Evolutionary conservation across 1,140 invertebrate genomes (phyloP).

Genomic region (Neoseiulus cucumeris): DNA sequence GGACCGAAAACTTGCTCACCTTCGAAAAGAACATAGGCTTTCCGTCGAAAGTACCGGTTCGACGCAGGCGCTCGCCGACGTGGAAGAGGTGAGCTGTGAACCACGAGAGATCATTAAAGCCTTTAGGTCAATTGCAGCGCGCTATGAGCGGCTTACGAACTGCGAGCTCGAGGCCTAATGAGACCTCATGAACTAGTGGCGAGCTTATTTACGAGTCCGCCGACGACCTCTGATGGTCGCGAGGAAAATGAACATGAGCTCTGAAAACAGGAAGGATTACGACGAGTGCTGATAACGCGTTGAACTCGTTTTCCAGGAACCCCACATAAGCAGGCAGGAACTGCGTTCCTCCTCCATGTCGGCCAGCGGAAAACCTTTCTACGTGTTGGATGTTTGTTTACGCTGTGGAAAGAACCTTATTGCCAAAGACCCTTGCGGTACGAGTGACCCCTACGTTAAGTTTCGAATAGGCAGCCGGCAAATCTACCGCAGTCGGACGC

Average conservation of each 20-base stretch:
- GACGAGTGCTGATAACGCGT: conserved; percentile 12
- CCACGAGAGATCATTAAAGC: too few relatives aligned
- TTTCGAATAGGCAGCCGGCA: conserved; percentile 72
- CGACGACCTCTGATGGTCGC: too few relatives aligned
- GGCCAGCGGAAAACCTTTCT: conserved; percentile 36
- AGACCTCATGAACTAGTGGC: too few relatives aligned
- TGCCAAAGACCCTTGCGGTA: conserved; percentile 81
- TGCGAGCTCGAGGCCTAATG: too few relatives aligned
- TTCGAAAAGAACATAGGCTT: background rate
- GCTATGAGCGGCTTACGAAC: too few relatives aligned
- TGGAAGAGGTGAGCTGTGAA: background rate
- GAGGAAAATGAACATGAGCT: too few relatives aligned
- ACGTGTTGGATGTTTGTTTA: conserved; percentile 65
- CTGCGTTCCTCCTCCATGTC: conserved; percentile 34
- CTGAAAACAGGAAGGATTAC: too few relatives aligned
- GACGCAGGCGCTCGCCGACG: background rate
- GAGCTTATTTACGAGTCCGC: too few relatives aligned
- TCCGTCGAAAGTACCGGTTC: background rate
- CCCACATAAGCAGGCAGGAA: conserved; percentile 18
- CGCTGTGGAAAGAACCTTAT: conserved; percentile 66
- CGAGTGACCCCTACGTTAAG: conserved; percentile 95
- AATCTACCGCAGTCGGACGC: conserved; percentile 78
- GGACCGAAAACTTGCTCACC: background rate
- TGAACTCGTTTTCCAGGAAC: conserved; percentile 15
- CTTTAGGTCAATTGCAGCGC: too few relatives aligned